Base-by-base conservation (phyloP, 2,888 invertebrate genomes). In the Chloroclystis v-ata region DNA sequence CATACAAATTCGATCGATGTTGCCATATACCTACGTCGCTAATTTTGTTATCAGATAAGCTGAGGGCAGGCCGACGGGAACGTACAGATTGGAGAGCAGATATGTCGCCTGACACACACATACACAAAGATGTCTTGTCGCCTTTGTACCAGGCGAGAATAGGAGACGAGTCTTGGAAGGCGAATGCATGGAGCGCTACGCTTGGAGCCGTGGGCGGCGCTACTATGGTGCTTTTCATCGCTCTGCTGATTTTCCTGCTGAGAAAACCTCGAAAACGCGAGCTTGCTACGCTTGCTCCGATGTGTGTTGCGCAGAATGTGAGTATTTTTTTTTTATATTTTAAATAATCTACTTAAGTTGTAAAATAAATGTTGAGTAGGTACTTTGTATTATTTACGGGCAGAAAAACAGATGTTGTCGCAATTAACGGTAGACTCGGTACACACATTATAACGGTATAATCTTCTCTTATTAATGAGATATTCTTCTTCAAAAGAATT, bases 41-140 rank as follows among this genome's bases (percentile, higher is more conserved):
- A 82, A 82, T 78, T 73, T 76, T 54, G 78, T 85, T 86, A 85
- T 85, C 85, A 84, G 85, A 85, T 85, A 85, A 85, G 76, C 75
- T 63, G 72, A 77, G 83, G 82, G 69, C 71, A 68, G 74, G 72
- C 57, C 65, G 72, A 60, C 68, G 66, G 61, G 65, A 28, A 35
- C 51, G 45, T 10, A 42, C 35, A 30, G 57, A 57, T 46, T 57
- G 62, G 45, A 59, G 56, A 42, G 62, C 48, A 61, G 61, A 64
- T 59, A 60, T 52, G 40, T 48, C 38, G 7, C 42, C 39, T 47
- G 37, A 50, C 13, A 57, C 37, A 30, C 30, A 13, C 32, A 1
- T 49, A 45, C 32, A 13, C 35, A 52, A 46, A 28, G 28, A 35
- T 6, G 45, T 53, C 1, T 13, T 47, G 2, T 37, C 40, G 2